Evolutionary conservation across 2,113 vertebrate species (phyloP), one percentile per base, ranked within the genome.

Genomic region (Sturnus vulgaris): DNA sequence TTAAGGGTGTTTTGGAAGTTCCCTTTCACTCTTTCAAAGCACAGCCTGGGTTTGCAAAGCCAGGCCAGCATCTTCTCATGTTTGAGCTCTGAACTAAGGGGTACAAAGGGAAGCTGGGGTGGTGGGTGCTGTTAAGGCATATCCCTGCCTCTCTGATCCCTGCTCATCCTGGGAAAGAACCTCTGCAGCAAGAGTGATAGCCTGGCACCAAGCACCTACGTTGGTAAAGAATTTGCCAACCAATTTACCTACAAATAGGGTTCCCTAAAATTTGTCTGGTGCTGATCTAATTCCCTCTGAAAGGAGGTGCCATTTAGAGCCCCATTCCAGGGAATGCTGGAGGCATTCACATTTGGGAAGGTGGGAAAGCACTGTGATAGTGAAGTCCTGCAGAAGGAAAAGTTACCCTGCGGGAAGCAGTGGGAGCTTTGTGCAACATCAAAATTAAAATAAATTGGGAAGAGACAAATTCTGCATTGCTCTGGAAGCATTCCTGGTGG

Each of bases 1-100:
- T 97, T 97, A 95, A 96, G 96, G 96, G 92, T 76, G 93, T 95
- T 94, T 91, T 7, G 20, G 73, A 94, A 96, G 82, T 96, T 95
- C 93, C 82, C 90, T 95, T 96, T 96, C 83, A 68, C 87, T 70
- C 81, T 92, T 92, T 95, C 84, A 95, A 50, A 92, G 87, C 82
- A 56, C 39, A 4, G 4, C 2, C 7, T 1, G 35, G 0, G 2
- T 28, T 15, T 18, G 42, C 61, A 85, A 37, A 72, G 78, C 75
- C 93, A 66, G 42, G 27, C 18, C 40, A 11, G 79, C 2, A 0
- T 27, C 59, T 57, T 15, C n/a, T 77, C 47, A 0, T 4, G 0
- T 27, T 1, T 31, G 40, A 46, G 73, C 53, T 61, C 70, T 49
- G 22, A 56, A 5, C 17, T 23, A 3, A 1, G 1, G 3, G 24